Evolutionary conservation across 2,113 vertebrate species (phyloP), one percentile per base, ranked within the genome.

Genomic region (Morone chrysops): DNA sequence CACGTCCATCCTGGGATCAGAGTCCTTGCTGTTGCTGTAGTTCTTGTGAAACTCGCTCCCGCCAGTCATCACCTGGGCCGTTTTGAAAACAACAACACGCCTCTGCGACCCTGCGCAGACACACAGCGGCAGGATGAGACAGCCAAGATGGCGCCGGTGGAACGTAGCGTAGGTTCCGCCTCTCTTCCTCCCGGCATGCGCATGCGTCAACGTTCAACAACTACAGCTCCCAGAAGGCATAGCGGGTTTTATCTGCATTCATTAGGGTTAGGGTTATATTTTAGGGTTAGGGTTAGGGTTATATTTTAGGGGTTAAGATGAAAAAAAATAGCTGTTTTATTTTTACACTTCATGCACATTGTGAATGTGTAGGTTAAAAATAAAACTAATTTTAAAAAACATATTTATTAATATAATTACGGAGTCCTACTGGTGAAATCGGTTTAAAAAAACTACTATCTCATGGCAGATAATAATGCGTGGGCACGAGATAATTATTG

Each of bases 1-100:
- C 1, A 94, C 77, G 9, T 95, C 94, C 94, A 95, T 95, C 0
- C 25, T 41, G 3, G 78, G 47, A 1, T 87, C 83, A 0, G 81
- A 59, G 59, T 86, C 75, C 17, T 85, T 92, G 60, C 62, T 82
- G 66, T 47, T 62, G 2, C 38, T 63, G 78, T 84, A 87, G 62
- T 22, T 88, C 54, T 87, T 85, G 67, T 80, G 75, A 63, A 88
- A 92, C 3, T 81, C 75, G 53, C 2, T 85, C 72, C 88, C 92
- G 82, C 90, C 91, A 50, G 90, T 92, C 92, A 89, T 89, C 0
- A 77, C 75, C 59, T 65, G 68, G 0, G 11, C 0, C 1, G 51
- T 8, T 83, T 90, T 61, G 13, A 81, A 75, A 83, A 75, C 80
- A 86, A 78, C n/a, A 54, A 36, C 80, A 75, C 81, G 70, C 77